phyloP scores from a whole-genome alignment of 2,888 invertebrate genomes.

The Acronicta psi region DNA sequence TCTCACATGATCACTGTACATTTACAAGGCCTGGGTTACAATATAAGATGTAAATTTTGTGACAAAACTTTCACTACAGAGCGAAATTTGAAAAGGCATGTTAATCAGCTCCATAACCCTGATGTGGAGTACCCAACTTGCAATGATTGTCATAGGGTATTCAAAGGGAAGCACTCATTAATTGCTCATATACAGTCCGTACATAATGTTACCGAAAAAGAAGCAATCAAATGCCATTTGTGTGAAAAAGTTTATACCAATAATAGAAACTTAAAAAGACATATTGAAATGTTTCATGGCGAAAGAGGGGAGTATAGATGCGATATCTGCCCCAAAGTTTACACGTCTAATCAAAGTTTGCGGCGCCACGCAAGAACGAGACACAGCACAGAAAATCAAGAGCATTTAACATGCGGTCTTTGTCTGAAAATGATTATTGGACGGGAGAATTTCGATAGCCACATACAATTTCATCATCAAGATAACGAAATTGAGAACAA shows the following conservation, averaged over 20 bases:
- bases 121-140: slow-evolving; percentile 71
- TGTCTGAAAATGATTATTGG: slow-evolving; percentile 59
- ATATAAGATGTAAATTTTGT: slow-evolving; percentile 70
- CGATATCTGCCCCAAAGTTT: slow-evolving; percentile 75
- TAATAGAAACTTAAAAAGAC: slow-evolving; percentile 73
- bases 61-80: slow-evolving; percentile 73
- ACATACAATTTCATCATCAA: slow-evolving; percentile 54
- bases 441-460: slow-evolving; percentile 59
- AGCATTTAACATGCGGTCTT: slow-evolving; percentile 55
- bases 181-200: slow-evolving; percentile 71
- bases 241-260: slow-evolving; percentile 76
- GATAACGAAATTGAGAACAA: slow-evolving; percentile 21
- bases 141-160: slow-evolving; percentile 70
- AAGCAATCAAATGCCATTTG: slow-evolving; percentile 64
- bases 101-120: slow-evolving; percentile 74
- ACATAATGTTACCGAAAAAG: slow-evolving; percentile 60
- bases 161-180: slow-evolving; percentile 71
- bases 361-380: slow-evolving; percentile 66
- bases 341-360: slow-evolving; percentile 77
- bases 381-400: slow-evolving; percentile 62
- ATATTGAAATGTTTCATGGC: slow-evolving; percentile 74
- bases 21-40: slow-evolving; percentile 64
- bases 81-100: slow-evolving; percentile 74
- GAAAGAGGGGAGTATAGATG: slow-evolving; percentile 72
- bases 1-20: slow-evolving; percentile 81